Conservation (phyloP, 2,888 invertebrate genomes). For the Lymantria dispar region DNA sequence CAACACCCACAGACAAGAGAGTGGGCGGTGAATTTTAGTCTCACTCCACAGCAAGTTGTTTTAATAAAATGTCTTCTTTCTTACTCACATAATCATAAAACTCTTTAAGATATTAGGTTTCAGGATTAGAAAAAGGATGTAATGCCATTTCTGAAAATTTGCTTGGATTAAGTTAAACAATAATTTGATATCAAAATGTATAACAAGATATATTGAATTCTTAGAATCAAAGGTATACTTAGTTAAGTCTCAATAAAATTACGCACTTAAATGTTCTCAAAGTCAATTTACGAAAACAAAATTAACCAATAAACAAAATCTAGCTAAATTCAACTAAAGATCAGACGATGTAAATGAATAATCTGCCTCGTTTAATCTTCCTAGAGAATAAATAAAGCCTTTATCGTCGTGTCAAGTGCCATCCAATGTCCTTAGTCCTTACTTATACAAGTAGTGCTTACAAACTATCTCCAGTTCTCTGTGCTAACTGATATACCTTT, state of each 20-base stretch:
- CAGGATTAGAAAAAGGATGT: too few species aligned
- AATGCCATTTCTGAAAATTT: too few species aligned
- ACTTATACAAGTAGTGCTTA: constrained; percentile 27
- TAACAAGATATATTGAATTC: background rate
- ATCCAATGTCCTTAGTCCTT: constrained; percentile 28
- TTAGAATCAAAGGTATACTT: background rate
- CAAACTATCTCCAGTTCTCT: constrained; percentile 23
- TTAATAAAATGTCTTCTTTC: too few species aligned
- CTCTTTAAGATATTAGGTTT: too few species aligned
- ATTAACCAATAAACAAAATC: background rate
- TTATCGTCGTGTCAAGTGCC: constrained; percentile 26
- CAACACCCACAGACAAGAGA: too few species aligned
- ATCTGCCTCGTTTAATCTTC: constrained; percentile 29
- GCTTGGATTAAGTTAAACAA: too few species aligned
- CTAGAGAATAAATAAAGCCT: constrained; percentile 26
- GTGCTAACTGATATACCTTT: constrained; percentile 21
- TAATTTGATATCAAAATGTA: too few species aligned
- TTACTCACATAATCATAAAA: too few species aligned
- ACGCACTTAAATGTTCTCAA: too few species aligned
- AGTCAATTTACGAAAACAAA: background rate
- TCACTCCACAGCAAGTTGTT: too few species aligned
- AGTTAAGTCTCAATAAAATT: too few species aligned
- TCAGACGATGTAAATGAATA: constrained; percentile 26
- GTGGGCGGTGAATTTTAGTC: too few species aligned
- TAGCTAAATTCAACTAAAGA: constrained; percentile 13